Evolutionary conservation across 2,888 invertebrate species (phyloP), one percentile per base, ranked within the genome.

Genomic region (Mythimna loreyi): DNA sequence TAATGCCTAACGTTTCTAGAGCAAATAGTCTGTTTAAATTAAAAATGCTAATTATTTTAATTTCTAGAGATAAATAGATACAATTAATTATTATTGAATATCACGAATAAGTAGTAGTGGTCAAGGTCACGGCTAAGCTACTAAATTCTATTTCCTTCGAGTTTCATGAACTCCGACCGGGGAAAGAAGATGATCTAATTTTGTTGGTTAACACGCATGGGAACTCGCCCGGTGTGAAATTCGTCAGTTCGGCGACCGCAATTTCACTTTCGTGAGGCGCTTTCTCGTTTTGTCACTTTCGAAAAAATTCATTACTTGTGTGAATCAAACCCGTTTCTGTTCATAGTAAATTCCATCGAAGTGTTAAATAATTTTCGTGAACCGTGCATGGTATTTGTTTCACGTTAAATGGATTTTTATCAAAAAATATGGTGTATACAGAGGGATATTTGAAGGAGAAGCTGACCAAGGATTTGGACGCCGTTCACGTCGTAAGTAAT

Each of bases 401-500:
- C 69, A 77, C 82, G 85, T 76, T 92, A 85, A 81, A 90, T 90
- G 91, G 90, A 89, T 89, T 91, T 90, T 91, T 84, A 87, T 87
- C 87, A 73, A 87, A 89, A 92, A 96, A 93, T 93, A 97, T 97
- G 97, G 96, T 96, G 91, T 97, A 97, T 92, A 96, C 97, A 83
- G 97, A 97, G 92, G 96, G 96, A 85, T 96, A 97, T 91, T 95
- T 97, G 87, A 96, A 96, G 91, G 96, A 96, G 85, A 97, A 97
- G 93, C 94, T 97, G 85, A 93, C 92, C 84, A 96, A 97, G 92
- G 97, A 96, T 94, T 94, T 97, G 88, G 96, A 97, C 86, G 97
- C 97, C 84, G 94, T 96, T 86, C 96, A 97, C 94, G 97, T 97
- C 93, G 97, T 97, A 96, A 97, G 97, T 97, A 93, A 86, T 78